Evolutionary conservation across 2,113 vertebrate genomes (phyloP), one percentile per base, ranked within the genome.

Genomic region (Chaetops frenatus): DNA sequence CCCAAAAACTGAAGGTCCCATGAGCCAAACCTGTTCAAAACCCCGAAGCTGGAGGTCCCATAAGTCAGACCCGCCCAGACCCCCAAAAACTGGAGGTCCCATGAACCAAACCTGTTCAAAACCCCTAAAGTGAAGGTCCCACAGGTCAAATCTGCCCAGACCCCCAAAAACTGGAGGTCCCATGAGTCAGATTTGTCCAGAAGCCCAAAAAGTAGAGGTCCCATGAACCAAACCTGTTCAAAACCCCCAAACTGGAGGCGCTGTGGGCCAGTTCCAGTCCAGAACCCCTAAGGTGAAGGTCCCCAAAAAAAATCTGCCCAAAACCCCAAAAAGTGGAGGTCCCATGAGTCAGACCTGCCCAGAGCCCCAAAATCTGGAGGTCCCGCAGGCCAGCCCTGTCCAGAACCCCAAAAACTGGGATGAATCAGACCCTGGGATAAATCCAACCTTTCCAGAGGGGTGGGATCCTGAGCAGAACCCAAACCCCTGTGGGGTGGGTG

Each of bases 141-240:
- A 38, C 9, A 11, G 38, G 38, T 11, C 38, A 38, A 38, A 38
- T 38, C 38, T 38, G 38, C 38, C 38, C 38, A 38, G 11, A 38
- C 9, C 38, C 38, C 38, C 38, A 38, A 38, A 38, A 38, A 38
- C 9, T 38, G 38, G 38, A 38, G 38, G 38, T 11, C 38, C 38
- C 38, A 38, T 38, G 38, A 38, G 38, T 38, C 38, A 38, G 11
- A 3, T 8, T 17, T 48, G 17, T 4, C 65, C n/a, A 27, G 4
- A 36, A 15, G 12, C 23, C 64, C 33, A n/a, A 33, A 38, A 38
- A 38, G 9, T 38, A 11, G 38, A 38, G 38, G 38, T 38, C 12
- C 44, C 6, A 3, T n/a, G 12, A 11, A 12, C 5, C n/a, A 21
- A 17, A 1, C 12, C 3, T 36, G 24, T 1, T n/a, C n/a, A 28